These are phyloP conservation scores for Eunapius fragilis DNA, from an alignment of 37 sponge, comb jelly and placozoan genomes.

Conservation along the genomic window DNA sequence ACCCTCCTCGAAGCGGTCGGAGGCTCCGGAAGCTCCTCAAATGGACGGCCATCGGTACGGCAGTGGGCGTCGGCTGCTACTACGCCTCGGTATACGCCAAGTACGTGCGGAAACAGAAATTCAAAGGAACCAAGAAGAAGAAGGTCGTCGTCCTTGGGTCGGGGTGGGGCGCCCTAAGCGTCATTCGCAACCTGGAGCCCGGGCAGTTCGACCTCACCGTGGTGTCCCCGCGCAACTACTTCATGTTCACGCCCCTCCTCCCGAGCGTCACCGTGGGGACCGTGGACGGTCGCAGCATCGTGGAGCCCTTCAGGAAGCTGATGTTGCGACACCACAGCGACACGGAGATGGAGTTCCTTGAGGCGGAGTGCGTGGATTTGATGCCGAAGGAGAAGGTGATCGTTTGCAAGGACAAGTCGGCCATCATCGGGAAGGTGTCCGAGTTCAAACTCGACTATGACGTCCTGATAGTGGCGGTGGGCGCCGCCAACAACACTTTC, in stretches of 20 bases:
- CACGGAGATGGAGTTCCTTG: no score
- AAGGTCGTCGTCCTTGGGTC: slow-evolving; percentile 72
- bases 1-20: no score
- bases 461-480: slow-evolving; percentile 81
- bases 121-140: no score
- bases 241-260: slow-evolving; percentile 91
- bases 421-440: no score
- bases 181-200: slow-evolving; percentile 68
- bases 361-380: no score
- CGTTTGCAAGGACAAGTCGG: slow-evolving; percentile 61
- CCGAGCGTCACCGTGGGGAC: slow-evolving; percentile 93
- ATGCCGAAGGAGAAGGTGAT: slow-evolving; percentile 32
- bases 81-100: no score
- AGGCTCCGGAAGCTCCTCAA: no score
- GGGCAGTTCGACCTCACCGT: slow-evolving; percentile 66
- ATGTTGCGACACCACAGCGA: no score
- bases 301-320: slow-evolving; percentile 90
- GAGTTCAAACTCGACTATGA: no score
- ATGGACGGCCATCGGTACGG: no score
- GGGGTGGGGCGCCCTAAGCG: slow-evolving; percentile 88
- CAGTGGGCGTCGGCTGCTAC: no score
- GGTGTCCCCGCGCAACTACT: slow-evolving; percentile 89
- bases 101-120: no score
- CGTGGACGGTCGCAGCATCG: slow-evolving; percentile 89
- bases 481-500: slow-evolving; percentile 82